Conservation (phyloP, 2,113 vertebrate species). For the Oncorhynchus keta region DNA sequence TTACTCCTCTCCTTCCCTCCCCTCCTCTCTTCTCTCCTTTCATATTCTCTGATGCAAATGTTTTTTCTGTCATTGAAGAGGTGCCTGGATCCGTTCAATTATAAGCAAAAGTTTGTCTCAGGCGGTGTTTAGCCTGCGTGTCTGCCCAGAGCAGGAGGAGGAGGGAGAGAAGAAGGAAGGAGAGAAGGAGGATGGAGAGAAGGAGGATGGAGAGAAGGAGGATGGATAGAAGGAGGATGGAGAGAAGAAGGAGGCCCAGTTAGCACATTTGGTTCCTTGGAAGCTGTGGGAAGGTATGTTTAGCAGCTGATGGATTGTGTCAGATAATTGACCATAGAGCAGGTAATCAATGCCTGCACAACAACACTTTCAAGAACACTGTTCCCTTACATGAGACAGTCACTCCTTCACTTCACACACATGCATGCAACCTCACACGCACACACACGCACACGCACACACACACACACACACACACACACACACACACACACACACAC, state of each 20-base stretch:
- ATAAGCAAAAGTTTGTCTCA: background rate
- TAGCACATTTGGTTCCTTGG: no score
- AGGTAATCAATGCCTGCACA: conserved; percentile 27
- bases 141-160: background rate
- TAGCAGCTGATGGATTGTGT: conserved; percentile 10
- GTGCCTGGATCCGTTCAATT: conserved; percentile 5
- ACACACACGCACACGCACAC: background rate
- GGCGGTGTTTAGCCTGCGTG: background rate
- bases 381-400: background rate
- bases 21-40: background rate
- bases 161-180: background rate
- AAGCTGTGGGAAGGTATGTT: no score
- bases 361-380: conserved; percentile 1
- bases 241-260: no score
- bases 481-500: background rate
- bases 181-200: background rate
- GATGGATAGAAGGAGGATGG: no score
- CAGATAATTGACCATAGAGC: conserved; percentile 12
- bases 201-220: background rate
- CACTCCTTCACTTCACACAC: background rate
- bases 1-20: background rate
- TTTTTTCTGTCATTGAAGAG: conserved; percentile 1
- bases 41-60: conserved; percentile 3
- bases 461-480: background rate
- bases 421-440: background rate